phyloP scores from a whole-genome alignment of 2,113 vertebrate genomes.

The Colossoma macropomum region DNA sequence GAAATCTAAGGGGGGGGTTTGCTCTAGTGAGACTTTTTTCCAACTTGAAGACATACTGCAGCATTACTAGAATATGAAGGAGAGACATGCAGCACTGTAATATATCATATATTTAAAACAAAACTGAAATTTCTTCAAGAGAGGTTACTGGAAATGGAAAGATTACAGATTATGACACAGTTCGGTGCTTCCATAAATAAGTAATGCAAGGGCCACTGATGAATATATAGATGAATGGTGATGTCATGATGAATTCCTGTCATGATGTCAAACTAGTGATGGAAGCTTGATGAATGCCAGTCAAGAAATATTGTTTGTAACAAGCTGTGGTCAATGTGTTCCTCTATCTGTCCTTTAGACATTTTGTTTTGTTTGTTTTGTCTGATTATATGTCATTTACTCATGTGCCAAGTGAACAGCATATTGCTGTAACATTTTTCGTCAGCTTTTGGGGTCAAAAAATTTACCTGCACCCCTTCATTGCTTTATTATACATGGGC shows the following conservation, averaged over 20 bases:
- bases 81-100: conserved; percentile 83
- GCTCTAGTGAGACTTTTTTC: conserved; percentile 60
- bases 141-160: conserved; percentile 51
- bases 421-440: conserved; percentile 51
- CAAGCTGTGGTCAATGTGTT: conserved; percentile 66
- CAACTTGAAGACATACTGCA: conserved; percentile 67
- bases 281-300: conserved; percentile 61
- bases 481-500: conserved; percentile 15
- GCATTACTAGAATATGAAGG: conserved; percentile 72
- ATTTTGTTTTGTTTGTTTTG: conserved; percentile 12
- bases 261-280: conserved; percentile 53
- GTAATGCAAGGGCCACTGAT: conserved; percentile 60
- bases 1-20: conserved; percentile 47
- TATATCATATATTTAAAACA: conserved; percentile 84
- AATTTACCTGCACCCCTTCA: conserved; percentile 18
- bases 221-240: conserved; percentile 67
- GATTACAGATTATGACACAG: conserved; percentile 54
- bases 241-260: conserved; percentile 51
- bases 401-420: conserved; percentile 67
- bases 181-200: conserved; percentile 75
- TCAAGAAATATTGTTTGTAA: conserved; percentile 55
- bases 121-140: conserved; percentile 60
- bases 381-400: conserved; percentile 33
- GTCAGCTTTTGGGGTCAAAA: conserved; percentile 19
- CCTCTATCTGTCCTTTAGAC: conserved; percentile 52